phyloP scores from a whole-genome alignment of 2,888 invertebrate species.

The Sphaerophoria rueppellii region DNA sequence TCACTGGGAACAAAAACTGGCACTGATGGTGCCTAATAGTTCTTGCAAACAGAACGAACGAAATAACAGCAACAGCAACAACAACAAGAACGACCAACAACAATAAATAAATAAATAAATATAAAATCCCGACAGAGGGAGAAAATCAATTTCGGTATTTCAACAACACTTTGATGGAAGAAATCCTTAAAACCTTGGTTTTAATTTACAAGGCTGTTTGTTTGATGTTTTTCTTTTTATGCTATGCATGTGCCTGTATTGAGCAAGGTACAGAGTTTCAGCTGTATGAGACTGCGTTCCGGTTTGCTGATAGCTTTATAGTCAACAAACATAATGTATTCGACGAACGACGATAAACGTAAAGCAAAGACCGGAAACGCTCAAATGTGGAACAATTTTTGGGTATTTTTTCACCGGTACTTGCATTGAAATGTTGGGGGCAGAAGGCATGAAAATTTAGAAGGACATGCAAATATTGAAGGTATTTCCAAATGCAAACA shows the following conservation, averaged over 20 bases:
- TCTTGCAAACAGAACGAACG: conserved; percentile 8
- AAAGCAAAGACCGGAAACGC: conserved; percentile 38
- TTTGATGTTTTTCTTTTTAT: conserved; percentile 10
- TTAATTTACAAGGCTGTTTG: conserved; percentile 55
- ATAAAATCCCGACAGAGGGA: conserved; percentile 1
- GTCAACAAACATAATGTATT: conserved; percentile 33
- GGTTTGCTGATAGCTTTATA: conserved; percentile 26
- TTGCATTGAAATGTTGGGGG: conserved; percentile 59
- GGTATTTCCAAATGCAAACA: conserved; percentile 48
- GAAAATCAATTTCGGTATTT: conserved; percentile 59
- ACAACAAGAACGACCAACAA: no score
- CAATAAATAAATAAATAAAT: not conserved
- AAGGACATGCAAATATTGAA: conserved; percentile 69
- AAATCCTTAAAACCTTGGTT: conserved; percentile 39
- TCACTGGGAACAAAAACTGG: conserved; percentile 44
- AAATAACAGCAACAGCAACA: not conserved
- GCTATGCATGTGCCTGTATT: not conserved
- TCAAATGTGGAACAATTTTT: conserved; percentile 59
- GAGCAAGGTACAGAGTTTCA: not conserved
- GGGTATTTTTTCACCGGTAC: not conserved
- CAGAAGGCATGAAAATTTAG: conserved; percentile 58
- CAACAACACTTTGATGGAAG: conserved; percentile 32
- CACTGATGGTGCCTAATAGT: conserved; percentile 62
- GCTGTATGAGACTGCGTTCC: not conserved
- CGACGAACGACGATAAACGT: conserved; percentile 22